A percentile compares a stretch with the other conserved stretches of the same genome.
Evolutionary conservation across 2,113 vertebrate species (phyloP).

Genomic region (Nesoenas mayeri): DNA sequence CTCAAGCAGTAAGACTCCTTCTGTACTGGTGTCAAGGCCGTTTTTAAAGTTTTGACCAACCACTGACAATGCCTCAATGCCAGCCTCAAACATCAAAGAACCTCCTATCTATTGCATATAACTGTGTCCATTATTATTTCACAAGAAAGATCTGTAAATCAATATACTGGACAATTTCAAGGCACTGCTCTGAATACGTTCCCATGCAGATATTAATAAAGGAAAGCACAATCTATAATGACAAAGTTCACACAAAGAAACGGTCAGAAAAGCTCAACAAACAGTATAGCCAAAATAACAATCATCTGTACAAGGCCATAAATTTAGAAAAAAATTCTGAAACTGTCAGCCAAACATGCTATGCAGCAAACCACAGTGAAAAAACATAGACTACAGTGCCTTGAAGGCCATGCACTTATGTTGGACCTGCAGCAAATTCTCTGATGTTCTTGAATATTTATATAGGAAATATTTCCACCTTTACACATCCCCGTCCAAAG

Average conservation of each 20-base stretch:
- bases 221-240: not conserved
- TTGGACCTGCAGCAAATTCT: not conserved
- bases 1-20: not conserved
- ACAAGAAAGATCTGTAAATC: not conserved
- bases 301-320: not conserved
- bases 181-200: not conserved
- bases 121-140: not conserved
- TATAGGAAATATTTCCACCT: not conserved
- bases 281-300: not conserved
- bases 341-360: not conserved
- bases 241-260: not conserved
- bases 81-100: not conserved
- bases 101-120: not conserved
- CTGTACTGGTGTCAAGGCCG: not conserved
- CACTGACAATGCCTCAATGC: not conserved
- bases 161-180: not conserved
- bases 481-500: not conserved
- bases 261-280: not conserved
- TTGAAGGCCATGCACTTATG: not conserved
- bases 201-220: not conserved
- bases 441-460: not conserved
- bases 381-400: not conserved
- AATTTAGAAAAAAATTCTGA: not conserved
- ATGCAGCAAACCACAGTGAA: not conserved
- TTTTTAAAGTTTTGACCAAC: not conserved